Evolutionary conservation across 2,888 invertebrate species (phyloP).

Genomic region (Anthophora plumipes): DNA sequence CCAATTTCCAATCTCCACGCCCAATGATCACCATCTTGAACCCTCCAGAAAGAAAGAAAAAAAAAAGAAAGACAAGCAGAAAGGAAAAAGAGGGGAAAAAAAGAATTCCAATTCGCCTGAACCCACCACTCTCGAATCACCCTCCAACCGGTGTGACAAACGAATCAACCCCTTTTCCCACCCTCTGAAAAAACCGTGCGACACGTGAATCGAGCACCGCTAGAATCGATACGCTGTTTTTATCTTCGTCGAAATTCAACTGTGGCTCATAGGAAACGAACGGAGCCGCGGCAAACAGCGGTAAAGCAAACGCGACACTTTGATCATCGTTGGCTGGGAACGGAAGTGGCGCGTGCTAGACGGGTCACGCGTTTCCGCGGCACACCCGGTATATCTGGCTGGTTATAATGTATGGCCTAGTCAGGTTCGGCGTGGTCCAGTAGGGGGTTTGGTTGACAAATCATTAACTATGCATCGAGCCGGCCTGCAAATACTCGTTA

Average conservation of each 20-base stretch:
- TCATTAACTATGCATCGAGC: constrained; percentile 85
- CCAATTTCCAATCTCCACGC: background rate
- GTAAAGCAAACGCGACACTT: constrained; percentile 73
- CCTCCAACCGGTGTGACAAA: too few relatives aligned
- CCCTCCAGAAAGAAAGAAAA: background rate
- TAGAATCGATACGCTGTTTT: background rate
- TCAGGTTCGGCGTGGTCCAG: constrained; percentile 80
- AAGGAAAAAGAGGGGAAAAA: too few relatives aligned
- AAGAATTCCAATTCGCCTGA: too few relatives aligned
- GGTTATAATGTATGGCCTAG: constrained; percentile 83
- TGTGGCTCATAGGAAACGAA: constrained; percentile 13
- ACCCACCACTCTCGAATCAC: background rate
- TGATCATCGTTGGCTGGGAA: constrained; percentile 66
- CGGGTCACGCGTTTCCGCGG: constrained; percentile 50
- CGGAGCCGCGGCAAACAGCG: constrained; percentile 27
- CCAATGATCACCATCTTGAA: background rate
- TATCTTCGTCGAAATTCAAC: background rate
- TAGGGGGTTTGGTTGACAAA: constrained; percentile 83
- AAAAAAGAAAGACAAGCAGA: too few relatives aligned
- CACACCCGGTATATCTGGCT: constrained; percentile 76
- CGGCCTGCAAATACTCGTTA: constrained; percentile 85
- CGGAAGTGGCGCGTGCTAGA: constrained; percentile 48
- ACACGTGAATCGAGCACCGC: background rate
- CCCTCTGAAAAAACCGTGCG: background rate
- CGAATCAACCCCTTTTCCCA: background rate